Evolutionary conservation across 1,140 invertebrate genomes (phyloP).

Genomic region (Eueides isabella): DNA sequence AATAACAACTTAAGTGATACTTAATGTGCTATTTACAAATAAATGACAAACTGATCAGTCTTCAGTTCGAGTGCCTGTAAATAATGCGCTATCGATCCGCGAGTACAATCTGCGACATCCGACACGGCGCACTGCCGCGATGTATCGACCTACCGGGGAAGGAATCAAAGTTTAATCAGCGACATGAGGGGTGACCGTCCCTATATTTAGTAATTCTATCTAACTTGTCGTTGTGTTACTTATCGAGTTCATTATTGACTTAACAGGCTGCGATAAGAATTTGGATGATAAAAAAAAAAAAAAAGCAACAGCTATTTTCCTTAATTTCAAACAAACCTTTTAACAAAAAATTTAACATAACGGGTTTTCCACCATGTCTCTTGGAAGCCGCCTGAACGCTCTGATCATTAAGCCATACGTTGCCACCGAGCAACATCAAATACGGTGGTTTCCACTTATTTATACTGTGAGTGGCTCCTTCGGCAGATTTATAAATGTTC

Average conservation of each 20-base stretch:
- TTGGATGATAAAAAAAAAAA: neutral
- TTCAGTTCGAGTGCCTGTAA: neutral
- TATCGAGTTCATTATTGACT: neutral
- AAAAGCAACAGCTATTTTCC: no score
- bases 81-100: neutral
- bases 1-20: neutral
- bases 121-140: neutral
- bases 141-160: neutral
- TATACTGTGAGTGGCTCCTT: no score
- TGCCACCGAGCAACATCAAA: no score
- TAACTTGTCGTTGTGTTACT: neutral
- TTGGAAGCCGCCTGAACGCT: no score
- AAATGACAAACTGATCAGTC: neutral
- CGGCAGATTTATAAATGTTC: no score
- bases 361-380: no score
- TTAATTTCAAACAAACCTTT: no score
- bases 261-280: neutral
- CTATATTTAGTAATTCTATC: slow-evolving; percentile 7
- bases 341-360: no score
- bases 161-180: neutral
- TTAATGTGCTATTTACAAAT: neutral
- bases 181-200: neutral
- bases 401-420: no score
- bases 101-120: neutral
- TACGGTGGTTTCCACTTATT: no score